A percentile compares a stretch with the other conserved stretches of the same genome.
phyloP scores from a whole-genome alignment of 2,113 vertebrate species.

The Tursiops truncatus region DNA sequence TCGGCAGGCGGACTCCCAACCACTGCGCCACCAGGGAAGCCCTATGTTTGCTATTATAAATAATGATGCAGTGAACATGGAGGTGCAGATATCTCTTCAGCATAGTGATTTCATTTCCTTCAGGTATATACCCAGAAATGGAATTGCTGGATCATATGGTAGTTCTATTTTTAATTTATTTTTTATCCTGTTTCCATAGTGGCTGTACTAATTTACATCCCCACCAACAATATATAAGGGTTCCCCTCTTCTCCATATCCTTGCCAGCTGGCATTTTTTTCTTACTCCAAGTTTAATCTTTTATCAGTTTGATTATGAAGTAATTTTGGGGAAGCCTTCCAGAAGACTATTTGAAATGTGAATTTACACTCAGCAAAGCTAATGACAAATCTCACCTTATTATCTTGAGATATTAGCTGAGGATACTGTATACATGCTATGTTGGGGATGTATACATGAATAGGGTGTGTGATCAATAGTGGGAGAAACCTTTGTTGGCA shows the following conservation, averaged over 20 bases:
- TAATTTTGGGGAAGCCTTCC: not conserved
- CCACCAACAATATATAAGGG: not conserved
- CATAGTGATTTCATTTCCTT: not conserved
- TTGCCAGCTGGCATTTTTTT: not conserved
- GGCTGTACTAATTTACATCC: not conserved
- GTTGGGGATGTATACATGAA: not conserved
- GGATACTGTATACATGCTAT: not conserved
- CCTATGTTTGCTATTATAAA: not conserved
- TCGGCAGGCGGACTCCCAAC: too few relatives aligned
- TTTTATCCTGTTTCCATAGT: not conserved
- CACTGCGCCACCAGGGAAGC: too few relatives aligned
- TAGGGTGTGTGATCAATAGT: not conserved
- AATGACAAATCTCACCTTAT: not conserved
- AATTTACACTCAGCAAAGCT: not conserved
- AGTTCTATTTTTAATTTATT: not conserved
- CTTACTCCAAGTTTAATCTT: not conserved
- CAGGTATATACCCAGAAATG: not conserved
- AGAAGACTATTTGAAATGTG: slow-evolving; percentile 24
- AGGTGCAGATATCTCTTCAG: not conserved
- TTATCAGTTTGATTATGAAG: not conserved
- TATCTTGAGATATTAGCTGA: not conserved
- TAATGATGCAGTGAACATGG: not conserved
- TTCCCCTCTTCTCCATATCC: not conserved
- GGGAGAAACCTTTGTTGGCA: not conserved
- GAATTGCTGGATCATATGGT: not conserved